Evolutionary conservation across 2,797 vertebrate genomes (phyloP).

Genomic region (Aselliscus stoliczkanus): DNA sequence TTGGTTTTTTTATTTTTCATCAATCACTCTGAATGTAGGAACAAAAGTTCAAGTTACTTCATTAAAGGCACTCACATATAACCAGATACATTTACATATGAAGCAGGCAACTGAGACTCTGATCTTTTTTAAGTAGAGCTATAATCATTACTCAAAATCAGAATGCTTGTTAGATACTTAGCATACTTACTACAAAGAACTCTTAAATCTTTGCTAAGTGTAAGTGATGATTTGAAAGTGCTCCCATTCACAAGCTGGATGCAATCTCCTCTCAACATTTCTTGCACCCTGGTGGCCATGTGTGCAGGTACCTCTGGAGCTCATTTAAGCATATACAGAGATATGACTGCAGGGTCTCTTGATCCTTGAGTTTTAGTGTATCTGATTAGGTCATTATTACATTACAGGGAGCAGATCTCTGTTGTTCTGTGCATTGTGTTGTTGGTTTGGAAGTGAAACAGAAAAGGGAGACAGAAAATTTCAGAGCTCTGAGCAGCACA

Average conservation of each 20-base stretch:
- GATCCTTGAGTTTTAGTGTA: neutral
- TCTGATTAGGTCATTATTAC: neutral
- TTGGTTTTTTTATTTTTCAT: constrained; percentile 68
- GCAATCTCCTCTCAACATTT: neutral
- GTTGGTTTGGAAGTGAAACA: constrained; percentile 19
- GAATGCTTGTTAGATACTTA: constrained; percentile 73
- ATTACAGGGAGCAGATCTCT: neutral
- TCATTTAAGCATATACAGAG: constrained; percentile 13
- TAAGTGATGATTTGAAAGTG: constrained; percentile 55
- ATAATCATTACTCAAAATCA: constrained; percentile 76
- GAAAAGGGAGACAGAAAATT: neutral
- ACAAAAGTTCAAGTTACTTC: constrained; percentile 79
- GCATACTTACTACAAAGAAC: constrained; percentile 63
- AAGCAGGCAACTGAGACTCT: constrained; percentile 81
- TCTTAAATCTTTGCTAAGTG: constrained; percentile 68
- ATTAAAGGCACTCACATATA: constrained; percentile 79
- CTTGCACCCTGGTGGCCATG: neutral
- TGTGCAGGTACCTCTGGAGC: neutral
- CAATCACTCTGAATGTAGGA: constrained; percentile 75
- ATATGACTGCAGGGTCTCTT: neutral
- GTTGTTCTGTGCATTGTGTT: neutral
- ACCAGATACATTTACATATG: constrained; percentile 82
- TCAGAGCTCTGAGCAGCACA: neutral
- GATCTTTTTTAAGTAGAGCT: constrained; percentile 74
- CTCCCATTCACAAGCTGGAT: constrained; percentile 59